Evolutionary conservation across 2,113 vertebrate species (phyloP).

Genomic region (Grallaria varia): DNA sequence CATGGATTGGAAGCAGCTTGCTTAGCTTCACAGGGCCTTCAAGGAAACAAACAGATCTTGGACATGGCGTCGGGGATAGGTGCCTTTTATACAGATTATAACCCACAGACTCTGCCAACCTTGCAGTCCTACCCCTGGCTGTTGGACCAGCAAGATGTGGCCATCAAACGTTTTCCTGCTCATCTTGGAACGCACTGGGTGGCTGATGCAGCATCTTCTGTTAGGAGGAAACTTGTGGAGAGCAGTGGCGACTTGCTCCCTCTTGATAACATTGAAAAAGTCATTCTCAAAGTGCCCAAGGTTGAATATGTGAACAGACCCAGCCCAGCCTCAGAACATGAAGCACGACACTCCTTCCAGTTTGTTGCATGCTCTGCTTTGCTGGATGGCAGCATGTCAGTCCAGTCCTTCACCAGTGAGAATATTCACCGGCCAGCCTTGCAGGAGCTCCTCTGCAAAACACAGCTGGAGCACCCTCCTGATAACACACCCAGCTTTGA

Average conservation of each 20-base stretch:
- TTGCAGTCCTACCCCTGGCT: conserved; percentile 78
- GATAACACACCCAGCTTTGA: conserved; percentile 89
- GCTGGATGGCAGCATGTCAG: conserved; percentile 77
- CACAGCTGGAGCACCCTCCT: conserved; percentile 76
- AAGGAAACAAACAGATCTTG: conserved; percentile 84
- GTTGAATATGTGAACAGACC: conserved; percentile 85
- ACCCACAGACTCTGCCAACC: conserved; percentile 68
- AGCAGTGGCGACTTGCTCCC: conserved; percentile 33
- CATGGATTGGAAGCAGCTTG: conserved; percentile 85
- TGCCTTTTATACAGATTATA: conserved; percentile 88
- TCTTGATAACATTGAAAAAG: conserved; percentile 63
- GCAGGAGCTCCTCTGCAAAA: conserved; percentile 76
- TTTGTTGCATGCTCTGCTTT: conserved; percentile 84
- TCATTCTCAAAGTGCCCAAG: conserved; percentile 82
- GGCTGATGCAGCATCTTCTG: conserved; percentile 81
- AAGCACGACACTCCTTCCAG: conserved; percentile 93
- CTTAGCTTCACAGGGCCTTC: conserved; percentile 83
- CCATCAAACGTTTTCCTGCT: conserved; percentile 88
- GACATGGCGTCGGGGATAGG: conserved; percentile 84
- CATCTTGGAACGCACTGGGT: conserved; percentile 93
- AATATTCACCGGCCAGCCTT: conserved; percentile 72
- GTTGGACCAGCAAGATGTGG: conserved; percentile 87
- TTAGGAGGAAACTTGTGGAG: conserved; percentile 71
- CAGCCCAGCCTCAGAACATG: conserved; percentile 82
- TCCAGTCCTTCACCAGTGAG: conserved; percentile 73